Percentiles rank a stretch among this genome's conserved stretches.
phyloP scores from a whole-genome alignment of 2,797 vertebrate species.

The Acanthopagrus latus region DNA sequence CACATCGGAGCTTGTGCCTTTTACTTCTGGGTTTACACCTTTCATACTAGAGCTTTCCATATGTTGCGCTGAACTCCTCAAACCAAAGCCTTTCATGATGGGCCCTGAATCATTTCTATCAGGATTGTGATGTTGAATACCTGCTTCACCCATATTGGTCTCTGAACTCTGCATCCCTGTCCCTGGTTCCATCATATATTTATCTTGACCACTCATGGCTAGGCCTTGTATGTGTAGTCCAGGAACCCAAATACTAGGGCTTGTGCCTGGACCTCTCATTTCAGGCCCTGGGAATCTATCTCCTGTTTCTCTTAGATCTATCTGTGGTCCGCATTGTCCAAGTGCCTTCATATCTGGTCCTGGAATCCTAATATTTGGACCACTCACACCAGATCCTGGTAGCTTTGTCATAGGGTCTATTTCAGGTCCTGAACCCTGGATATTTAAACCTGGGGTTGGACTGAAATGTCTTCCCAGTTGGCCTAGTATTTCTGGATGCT shows the following conservation, averaged over 20 bases:
- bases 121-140: slow-evolving; percentile 15
- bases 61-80: slow-evolving; percentile 5
- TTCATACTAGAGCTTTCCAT: slow-evolving; percentile 24
- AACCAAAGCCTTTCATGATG: slow-evolving; percentile 4
- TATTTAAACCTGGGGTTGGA: slow-evolving; percentile 10
- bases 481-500: slow-evolving; percentile 5
- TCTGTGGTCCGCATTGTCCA: slow-evolving; percentile 9
- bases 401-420: not conserved
- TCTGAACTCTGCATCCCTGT: slow-evolving; percentile 11
- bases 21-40: slow-evolving; percentile 22
- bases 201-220: slow-evolving; percentile 18
- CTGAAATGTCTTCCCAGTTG: slow-evolving; percentile 21
- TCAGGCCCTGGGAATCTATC: slow-evolving; percentile 28
- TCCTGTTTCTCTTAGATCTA: slow-evolving; percentile 23
- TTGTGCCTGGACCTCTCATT: slow-evolving; percentile 6
- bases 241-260: slow-evolving; percentile 20
- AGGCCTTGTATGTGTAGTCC: slow-evolving; percentile 31
- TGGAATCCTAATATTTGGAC: slow-evolving; percentile 20
- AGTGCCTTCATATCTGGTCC: slow-evolving; percentile 26
- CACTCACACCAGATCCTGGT: slow-evolving; percentile 11
- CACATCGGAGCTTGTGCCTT: slow-evolving; percentile 4
- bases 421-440: slow-evolving; percentile 14
- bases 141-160: slow-evolving; percentile 1
- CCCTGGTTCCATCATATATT: slow-evolving; percentile 15
- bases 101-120: slow-evolving; percentile 12